Base-by-base conservation (phyloP, 2,888 invertebrate genomes). In the Hypercompe scribonia region DNA sequence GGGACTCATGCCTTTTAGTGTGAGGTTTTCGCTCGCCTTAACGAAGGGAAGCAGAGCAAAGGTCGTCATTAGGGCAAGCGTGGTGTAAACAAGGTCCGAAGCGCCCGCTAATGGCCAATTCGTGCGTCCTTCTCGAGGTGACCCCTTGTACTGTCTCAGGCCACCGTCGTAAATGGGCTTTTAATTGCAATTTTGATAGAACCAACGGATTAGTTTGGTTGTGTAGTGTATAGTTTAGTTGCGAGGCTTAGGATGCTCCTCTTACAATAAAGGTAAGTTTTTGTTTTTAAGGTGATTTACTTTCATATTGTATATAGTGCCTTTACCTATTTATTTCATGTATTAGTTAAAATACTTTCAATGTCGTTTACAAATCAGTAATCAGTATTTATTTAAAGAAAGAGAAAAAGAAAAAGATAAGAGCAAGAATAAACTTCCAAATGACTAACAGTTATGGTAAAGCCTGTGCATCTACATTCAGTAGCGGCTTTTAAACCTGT, bases 61-160 rank as follows among this genome's bases (percentile, higher is more conserved):
- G 95, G 96, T 96, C 96, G 95, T 95, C 95, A 96, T 96, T 96
- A 96, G 95, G 95, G 94, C 96, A 95, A 95, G 94, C 94, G 94
- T 90, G 95, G 95, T 95, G 95, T 95, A 95, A 95, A 95, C 95
- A 95, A 95, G 94, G 94, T 93, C 94, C 94, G 93, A 94, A 94
- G 93, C 93, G 94, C 93, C 94, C 95, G 93, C 95, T 96, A 96
- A 96, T 96, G 95, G 95, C 93, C 95, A 96, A 96, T 96, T 93
- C 96, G 95, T 90, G 93, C 92, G 94, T 91, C 93, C 95, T 93
- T 90, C 92, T 93, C 91, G 93, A 93, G 93, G 91, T 95, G 94
- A 95, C 95, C 95, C 94, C 92, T 61, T 90, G 93, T 91, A 92
- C 91, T 88, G 91, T 93, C 94, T 93, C 91, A 90, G 92, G 84